Evolutionary conservation across 2,888 invertebrate genomes (phyloP), one percentile per base, ranked within the genome.

Genomic region (Acanthococcus lagerstroemiae): DNA sequence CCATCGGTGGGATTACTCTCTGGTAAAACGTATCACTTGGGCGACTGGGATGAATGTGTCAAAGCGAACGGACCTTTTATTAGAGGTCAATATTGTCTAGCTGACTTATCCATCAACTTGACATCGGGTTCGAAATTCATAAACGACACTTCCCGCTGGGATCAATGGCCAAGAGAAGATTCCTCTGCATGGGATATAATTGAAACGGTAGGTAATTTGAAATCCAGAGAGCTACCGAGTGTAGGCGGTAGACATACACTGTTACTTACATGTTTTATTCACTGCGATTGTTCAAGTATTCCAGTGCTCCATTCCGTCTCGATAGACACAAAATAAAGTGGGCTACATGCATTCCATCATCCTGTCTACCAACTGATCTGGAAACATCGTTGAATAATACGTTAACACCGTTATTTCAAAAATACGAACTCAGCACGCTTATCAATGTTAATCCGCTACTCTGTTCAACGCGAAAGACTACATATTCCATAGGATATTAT

Each of bases 1-100:
- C 24, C 63, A 26, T 68, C 69, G 15, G 45, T 45, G 50, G 71
- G 71, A 21, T 54, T 71, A 57, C 24, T 70, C 15, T 37, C 66
- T 1, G 70, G 69, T 1, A 67, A 67, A 48, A 65, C 67, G 15
- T 67, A 67, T 26, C 68, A 69, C 48, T 68, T 70, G 55, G 71
- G 71, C 24, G 66, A 71, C 57, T 71, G 67, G 50, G 70, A 71
- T 19, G 68, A 70, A 66, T 71, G 71, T 37, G 50, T 71, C 4
- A 48, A 60, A 3, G 66, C 69, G 1, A 27, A 54, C 1, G 25
- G 55, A n/a, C 37, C 57, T 15, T 19, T 24, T 9, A 17, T 69
- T 26, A 52, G n/a, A 12, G 70, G 71, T 5, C 69, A 70, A 27
- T 72, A 72, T 60, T 72, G 72, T 55, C 55, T 72, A 26, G 66